Evolutionary conservation across 2,113 vertebrate genomes (phyloP), one percentile per base, ranked within the genome.

Genomic region (Maccullochella peelii): DNA sequence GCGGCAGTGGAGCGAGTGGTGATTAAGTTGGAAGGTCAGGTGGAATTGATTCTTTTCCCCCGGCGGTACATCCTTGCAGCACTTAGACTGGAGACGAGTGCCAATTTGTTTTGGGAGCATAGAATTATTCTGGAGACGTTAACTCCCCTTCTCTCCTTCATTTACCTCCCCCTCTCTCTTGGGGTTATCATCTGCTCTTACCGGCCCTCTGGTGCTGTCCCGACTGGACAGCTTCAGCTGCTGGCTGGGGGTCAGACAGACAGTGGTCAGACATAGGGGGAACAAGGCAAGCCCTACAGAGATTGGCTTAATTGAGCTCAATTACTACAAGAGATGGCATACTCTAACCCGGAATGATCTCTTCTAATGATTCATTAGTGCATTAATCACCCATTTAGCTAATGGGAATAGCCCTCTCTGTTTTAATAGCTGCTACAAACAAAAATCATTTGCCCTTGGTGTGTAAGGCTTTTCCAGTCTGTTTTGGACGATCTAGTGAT

Each of bases 11-110:
- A 85, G 82, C 73, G 83, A 92, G 91, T 82, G 87, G 89, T 92
- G 93, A 96, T 95, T 94, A 94, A 95, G 94, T 92, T 90, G 90
- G 93, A 95, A 95, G 95, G 94, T 95, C 95, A 94, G 92, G 87
- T 91, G 91, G 94, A 95, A 96, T 94, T 94, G 94, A 95, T 95
- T 93, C 85, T 82, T 88, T 92, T 82, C 92, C 90, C 92, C 90
- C 90, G 55, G 76, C 1, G 82, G 91, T 78, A 75, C 88, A 81
- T 71, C 87, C 90, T 90, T 58, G 81, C 68, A 84, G 87, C 86
- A 85, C 86, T 91, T 80, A 85, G 86, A 79, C 73, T 47, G 77
- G 79, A 92, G 87, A 83, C 58, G 36, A 88, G 78, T 82, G 72
- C 89, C 86, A 88, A 92, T 95, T 92, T 93, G 85, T 93, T 93